These are phyloP conservation scores for Amblyornis subalaris DNA, from an alignment of 2,113 vertebrate species.

Conservation along the genomic window DNA sequence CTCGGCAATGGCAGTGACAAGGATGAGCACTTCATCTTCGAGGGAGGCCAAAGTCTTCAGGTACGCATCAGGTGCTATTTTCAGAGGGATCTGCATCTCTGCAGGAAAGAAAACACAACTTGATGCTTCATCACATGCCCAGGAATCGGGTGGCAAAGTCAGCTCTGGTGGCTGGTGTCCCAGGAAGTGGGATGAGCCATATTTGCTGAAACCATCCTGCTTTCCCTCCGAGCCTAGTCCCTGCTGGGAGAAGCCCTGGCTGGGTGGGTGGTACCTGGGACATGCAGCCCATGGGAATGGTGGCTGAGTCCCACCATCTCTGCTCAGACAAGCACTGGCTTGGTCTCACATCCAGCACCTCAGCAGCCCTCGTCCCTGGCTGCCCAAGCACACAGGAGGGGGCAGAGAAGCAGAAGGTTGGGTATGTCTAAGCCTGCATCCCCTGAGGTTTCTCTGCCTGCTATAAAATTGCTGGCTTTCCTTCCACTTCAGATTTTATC, in stretches of 20 bases:
- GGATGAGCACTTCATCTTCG: conserved; percentile 53
- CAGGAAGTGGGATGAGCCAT: rapidly evolving
- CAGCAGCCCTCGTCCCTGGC: background rate
- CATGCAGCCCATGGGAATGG: background rate
- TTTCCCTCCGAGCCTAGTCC: background rate
- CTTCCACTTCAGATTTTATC: background rate
- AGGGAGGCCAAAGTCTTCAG: background rate
- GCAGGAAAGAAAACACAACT: background rate
- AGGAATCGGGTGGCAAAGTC: background rate
- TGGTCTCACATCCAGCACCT: background rate
- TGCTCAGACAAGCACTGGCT: background rate
- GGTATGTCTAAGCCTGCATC: background rate
- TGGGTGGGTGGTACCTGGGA: rapidly evolving
- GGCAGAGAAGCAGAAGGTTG: background rate
- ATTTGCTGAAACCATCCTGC: background rate
- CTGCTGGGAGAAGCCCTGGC: rapidly evolving
- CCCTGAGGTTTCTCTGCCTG: background rate
- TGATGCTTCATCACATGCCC: rapidly evolving
- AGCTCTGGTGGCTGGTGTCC: background rate
- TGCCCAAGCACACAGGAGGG: background rate
- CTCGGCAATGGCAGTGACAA: conserved; percentile 11
- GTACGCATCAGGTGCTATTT: background rate
- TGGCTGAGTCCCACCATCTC: background rate
- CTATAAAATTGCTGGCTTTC: background rate
- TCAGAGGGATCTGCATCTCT: conserved; percentile 51